Base-by-base conservation (phyloP, 2,888 invertebrate species). In the Drosophila mimetica region DNA sequence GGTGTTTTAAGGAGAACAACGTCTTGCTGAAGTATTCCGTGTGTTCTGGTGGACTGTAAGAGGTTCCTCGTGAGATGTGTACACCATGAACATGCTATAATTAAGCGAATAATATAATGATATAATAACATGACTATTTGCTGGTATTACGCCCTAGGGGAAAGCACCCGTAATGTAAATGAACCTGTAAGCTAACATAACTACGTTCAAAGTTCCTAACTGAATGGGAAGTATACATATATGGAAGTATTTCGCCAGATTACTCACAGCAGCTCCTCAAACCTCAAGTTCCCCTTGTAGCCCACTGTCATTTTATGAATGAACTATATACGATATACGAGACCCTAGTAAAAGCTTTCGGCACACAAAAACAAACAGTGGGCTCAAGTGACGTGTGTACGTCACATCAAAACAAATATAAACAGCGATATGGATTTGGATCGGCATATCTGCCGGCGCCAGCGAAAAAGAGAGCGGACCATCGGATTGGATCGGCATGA, bases 251-350 rank as follows among this genome's bases (percentile, higher is more conserved):
- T 65, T 42, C 41, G 34, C 39, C 25, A 11, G 39, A 71, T 46
- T 36, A 37, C 57, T 39, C 42, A 50, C 25, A 47, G 4, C 46
- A 25, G 22, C 22, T 22, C 4, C 18, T 20, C 20, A 25, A 25
- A 5, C 44, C 25, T 9, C 4, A 2, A 6, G n/a, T n/a, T n/a
- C 11, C 28, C 16, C 54, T 20, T 5, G 16, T 14, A 4, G 13
- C 30, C 18, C 42, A 14, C 13, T n/a, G 7, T n/a, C 22, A 20
- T 32, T 44, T 83, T 72, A 76, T 88, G 88, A 88, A 82, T 82
- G 88, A 76, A 83, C 20, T 28, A 4, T 28, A 4, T 32, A 47
- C 59, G 50, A 50, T 34, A 47, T 16, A 41, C 32, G 30, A 42
- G 13, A 22, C 47, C 22, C 59, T 58, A 39, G 74, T 55, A 73